A percentile compares a stretch with the other conserved stretches of the same genome.
Conservation (phyloP, 2,797 vertebrate species). For the Lepilemur ruficaudatus region DNA sequence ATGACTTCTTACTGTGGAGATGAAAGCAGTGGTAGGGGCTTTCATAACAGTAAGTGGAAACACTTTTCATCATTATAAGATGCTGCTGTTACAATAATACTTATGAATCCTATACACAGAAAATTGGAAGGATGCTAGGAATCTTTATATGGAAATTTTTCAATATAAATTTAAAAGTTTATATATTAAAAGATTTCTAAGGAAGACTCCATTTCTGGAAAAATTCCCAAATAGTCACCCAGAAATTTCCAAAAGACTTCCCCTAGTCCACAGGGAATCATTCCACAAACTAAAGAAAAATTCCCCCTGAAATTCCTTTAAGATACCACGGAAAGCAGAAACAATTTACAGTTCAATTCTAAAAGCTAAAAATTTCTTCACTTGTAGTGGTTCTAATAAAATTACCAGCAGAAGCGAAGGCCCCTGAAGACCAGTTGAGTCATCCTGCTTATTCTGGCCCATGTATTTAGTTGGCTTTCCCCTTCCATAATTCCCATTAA, state of each 20-base stretch:
- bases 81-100: not conserved
- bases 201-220: slow-evolving; percentile 33
- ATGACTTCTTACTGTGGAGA: not conserved
- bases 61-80: not conserved
- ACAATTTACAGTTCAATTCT: not conserved
- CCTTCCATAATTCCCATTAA: slow-evolving; percentile 46
- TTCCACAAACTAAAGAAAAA: slow-evolving; percentile 33
- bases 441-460: not conserved
- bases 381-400: slow-evolving; percentile 27
- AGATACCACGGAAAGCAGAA: slow-evolving; percentile 34
- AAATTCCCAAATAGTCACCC: slow-evolving; percentile 47
- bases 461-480: not conserved
- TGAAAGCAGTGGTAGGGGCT: not conserved
- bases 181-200: slow-evolving; percentile 7
- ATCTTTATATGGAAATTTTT: not conserved
- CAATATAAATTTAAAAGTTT: not conserved
- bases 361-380: not conserved
- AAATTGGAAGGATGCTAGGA: not conserved
- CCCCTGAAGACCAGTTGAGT: slow-evolving; percentile 1
- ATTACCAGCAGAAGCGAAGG: not conserved
- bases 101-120: not conserved
- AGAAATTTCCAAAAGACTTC: slow-evolving; percentile 69
- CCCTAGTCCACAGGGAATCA: slow-evolving; percentile 28
- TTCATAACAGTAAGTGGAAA: not conserved
- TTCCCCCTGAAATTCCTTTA: slow-evolving; percentile 48